Percentiles rank a stretch among this genome's conserved stretches.
These are phyloP conservation scores for Amiota minor DNA, from an alignment of 2,888 invertebrate species.

Conservation along the genomic window DNA sequence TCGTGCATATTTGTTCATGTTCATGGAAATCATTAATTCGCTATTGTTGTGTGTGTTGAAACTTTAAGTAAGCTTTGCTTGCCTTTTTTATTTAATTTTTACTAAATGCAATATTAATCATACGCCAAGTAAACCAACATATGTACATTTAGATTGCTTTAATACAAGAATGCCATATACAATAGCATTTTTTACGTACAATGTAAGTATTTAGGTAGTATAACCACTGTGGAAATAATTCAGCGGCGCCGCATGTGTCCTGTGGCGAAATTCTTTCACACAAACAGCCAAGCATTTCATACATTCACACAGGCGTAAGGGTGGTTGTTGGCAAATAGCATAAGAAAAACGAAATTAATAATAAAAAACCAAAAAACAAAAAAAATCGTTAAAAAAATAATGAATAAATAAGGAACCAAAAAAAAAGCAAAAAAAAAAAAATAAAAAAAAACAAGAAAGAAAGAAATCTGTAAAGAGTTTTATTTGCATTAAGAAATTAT, in stretches of 20 bases:
- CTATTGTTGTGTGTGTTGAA: constrained; percentile 32
- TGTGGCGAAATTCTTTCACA: constrained; percentile 11
- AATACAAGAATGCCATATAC: not conserved
- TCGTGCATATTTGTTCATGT: constrained; percentile 1
- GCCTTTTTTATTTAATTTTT: not conserved
- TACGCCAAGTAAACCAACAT: constrained; percentile 58
- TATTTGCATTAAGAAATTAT: constrained; percentile 67
- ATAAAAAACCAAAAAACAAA: no score
- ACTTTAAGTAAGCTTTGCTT: constrained; percentile 17
- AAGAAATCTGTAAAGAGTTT: constrained; percentile 37
- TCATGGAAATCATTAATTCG: not conserved
- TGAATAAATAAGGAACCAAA: not conserved
- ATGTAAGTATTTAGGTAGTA: not conserved
- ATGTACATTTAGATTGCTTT: not conserved
- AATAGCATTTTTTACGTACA: not conserved
- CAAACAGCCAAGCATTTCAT: not conserved
- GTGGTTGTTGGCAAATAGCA: no score
- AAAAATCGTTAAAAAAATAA: no score
- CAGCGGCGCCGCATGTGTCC: constrained; percentile 12
- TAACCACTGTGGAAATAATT: constrained; percentile 12
- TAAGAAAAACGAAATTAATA: no score
- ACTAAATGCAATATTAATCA: constrained; percentile 64
- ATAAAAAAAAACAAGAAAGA: not conserved
- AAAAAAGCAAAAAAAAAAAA: not conserved
- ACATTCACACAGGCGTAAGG: not conserved